These are phyloP conservation scores for Strix aluco DNA, from an alignment of 2,113 vertebrate species.

Conservation along the genomic window DNA sequence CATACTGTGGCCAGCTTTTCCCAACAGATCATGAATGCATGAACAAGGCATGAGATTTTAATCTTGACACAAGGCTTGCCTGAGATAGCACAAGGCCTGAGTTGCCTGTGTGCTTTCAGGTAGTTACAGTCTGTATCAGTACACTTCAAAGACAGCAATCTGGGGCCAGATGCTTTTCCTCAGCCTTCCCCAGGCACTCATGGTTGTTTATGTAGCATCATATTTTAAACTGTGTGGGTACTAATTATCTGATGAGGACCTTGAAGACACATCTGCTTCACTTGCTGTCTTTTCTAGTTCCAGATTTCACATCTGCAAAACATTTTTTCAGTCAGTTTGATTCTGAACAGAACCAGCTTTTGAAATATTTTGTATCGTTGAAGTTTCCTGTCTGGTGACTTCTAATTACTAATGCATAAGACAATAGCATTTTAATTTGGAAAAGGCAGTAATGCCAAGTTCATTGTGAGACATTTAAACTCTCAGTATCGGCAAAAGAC, in stretches of 20 bases:
- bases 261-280: not conserved
- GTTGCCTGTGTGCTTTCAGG: not conserved
- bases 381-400: not conserved
- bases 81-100: not conserved
- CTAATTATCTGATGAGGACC: not conserved
- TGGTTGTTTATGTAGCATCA: not conserved
- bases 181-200: not conserved
- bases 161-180: not conserved
- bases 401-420: not conserved
- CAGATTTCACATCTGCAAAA: not conserved
- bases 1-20: not conserved
- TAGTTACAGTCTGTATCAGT: rapidly evolving
- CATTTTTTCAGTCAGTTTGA: not conserved
- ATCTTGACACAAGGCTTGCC: not conserved
- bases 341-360: not conserved
- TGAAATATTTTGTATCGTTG: not conserved
- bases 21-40: not conserved
- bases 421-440: not conserved
- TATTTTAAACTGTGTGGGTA: not conserved
- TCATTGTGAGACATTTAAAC: not conserved
- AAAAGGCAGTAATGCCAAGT: not conserved
- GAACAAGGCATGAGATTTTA: not conserved
- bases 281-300: not conserved
- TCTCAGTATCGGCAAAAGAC: not conserved
- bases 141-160: not conserved